Base-by-base conservation (phyloP, 2,888 invertebrate species). In the Ferrisia virgata region DNA sequence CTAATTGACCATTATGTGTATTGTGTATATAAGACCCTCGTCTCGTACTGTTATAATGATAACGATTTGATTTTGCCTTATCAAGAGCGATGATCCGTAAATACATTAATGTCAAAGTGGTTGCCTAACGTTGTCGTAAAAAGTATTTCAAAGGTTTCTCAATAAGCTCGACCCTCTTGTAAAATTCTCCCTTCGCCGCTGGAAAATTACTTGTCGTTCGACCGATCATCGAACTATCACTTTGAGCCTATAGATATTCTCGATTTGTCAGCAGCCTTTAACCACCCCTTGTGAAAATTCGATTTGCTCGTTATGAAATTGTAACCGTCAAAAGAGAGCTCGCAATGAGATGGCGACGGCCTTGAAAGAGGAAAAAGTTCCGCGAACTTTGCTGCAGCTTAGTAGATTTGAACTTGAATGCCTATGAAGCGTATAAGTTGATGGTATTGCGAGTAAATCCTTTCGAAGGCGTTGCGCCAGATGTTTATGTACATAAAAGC, bases 91-190 rank as follows among this genome's bases (percentile, higher is more conserved):
- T 28, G 58, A 64, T 64, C 58, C 58, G 58, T 64, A 28, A 28
- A 64, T 64, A 25, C 58, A 64, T 64, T 64, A 64, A 64, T 64
- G 58, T 64, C 58, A 64, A 64, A 64, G 58, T 11, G 58, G 58
- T 64, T 64, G 58, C 58, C 58, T 64, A 64, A 64, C 58, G n/a
- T n/a, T n/a, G n/a, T 64, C 25, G 58, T 22, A 64, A 64, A 64
- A 64, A 47, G 47, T 47, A 47, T 47, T 64, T 64, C 58, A 64
- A 64, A 64, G 28, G 28, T 22, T 64, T 64, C 58, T 28, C 58
- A 64, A 64, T 64, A 64, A 28, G 25, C 25, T 64, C 47, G 47
- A 64, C 58, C 58, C 58, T 64, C 58, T 64, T 64, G 28, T 25
- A n/a, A 64, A 64, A 25, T 9, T 47, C 53, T 11, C 13, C 58